These are phyloP conservation scores for Stegostoma tigrinum DNA, from an alignment of 2,113 vertebrate genomes.

Conservation along the genomic window DNA sequence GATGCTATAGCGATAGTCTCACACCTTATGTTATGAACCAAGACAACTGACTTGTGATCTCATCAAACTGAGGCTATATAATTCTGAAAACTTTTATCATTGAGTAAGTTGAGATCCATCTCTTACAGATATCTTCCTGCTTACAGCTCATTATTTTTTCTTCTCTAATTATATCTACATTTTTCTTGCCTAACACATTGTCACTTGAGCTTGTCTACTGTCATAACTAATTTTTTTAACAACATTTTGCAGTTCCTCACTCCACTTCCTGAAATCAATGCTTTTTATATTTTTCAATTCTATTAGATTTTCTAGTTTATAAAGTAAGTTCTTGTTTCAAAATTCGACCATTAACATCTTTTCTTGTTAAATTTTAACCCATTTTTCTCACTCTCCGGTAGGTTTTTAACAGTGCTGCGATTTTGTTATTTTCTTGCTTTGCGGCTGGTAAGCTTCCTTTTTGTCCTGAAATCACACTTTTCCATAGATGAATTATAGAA, in stretches of 20 bases:
- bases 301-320: background rate
- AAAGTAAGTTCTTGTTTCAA: background rate
- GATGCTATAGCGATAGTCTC: background rate
- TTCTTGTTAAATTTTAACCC: background rate
- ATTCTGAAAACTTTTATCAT: background rate
- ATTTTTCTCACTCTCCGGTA: background rate
- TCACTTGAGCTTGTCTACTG: background rate
- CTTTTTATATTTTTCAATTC: background rate
- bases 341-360: background rate
- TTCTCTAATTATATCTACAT: background rate
- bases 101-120: background rate
- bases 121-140: background rate
- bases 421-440: background rate
- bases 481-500: background rate
- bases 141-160: background rate
- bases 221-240: background rate
- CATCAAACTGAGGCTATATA: background rate
- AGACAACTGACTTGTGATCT: background rate
- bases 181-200: background rate
- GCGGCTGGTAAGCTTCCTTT: background rate
- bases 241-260: background rate
- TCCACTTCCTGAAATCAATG: background rate
- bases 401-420: background rate
- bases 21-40: background rate
- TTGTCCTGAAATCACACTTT: background rate